Evolutionary conservation across 1,140 invertebrate genomes (phyloP).

Genomic region (Brachionus calyciflorus): DNA sequence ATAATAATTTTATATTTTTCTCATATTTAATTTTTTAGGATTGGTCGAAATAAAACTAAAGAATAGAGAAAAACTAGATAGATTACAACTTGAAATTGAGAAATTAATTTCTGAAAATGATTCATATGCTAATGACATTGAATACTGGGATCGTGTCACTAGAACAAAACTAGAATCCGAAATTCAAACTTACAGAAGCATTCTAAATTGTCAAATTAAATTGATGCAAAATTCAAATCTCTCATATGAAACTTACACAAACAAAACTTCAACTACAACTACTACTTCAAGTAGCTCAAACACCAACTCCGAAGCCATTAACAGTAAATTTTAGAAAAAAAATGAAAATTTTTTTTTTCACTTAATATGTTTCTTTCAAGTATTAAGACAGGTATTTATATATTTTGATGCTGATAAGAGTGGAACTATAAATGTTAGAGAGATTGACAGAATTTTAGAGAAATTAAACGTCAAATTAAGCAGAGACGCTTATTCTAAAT

Average conservation of each 20-base stretch:
- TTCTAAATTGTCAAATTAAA: constrained; percentile 41
- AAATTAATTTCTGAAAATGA: neutral
- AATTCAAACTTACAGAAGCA: constrained; percentile 45
- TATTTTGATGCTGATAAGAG: constrained; percentile 44
- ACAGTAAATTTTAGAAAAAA: neutral
- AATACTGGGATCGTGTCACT: constrained; percentile 33
- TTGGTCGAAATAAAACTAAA: neutral
- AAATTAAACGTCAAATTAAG: constrained; percentile 8
- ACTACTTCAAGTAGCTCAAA: neutral
- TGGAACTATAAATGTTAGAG: constrained; percentile 22
- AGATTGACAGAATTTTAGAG: constrained; percentile 14
- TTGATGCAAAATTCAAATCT: constrained; percentile 42
- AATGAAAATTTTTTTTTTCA: neutral
- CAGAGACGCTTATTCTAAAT: constrained; percentile 29
- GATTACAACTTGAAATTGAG: constrained; percentile 12
- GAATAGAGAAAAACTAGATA: constrained; percentile 16
- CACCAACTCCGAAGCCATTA: neutral
- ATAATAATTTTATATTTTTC: neutral
- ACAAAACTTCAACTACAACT: neutral
- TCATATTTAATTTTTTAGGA: neutral
- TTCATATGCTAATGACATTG: constrained; percentile 15
- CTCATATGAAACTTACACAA: neutral
- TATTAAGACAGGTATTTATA: constrained; percentile 26
- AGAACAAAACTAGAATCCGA: constrained; percentile 42
- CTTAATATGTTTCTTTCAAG: neutral